Evolutionary conservation across 2,888 invertebrate species (phyloP).

Genomic region (Apamea epomidion): DNA sequence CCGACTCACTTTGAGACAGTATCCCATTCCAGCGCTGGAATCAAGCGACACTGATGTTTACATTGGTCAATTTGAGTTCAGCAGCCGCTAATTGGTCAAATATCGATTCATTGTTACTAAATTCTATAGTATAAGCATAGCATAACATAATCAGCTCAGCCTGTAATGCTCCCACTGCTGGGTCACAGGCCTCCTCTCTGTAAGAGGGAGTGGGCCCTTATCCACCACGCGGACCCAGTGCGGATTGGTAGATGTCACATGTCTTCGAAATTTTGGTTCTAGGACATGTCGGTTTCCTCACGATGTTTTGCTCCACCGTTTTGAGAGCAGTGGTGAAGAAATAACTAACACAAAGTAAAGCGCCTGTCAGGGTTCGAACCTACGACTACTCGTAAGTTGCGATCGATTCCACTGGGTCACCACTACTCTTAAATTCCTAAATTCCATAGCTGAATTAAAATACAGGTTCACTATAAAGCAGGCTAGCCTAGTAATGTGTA

Average conservation of each 20-base stretch:
- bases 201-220: no score
- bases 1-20: not conserved
- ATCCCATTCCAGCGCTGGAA: not conserved
- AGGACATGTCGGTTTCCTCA: not conserved
- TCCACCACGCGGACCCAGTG: no score
- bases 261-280: not conserved
- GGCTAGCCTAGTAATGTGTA: not conserved
- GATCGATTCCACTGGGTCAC: no score
- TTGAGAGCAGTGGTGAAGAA: not conserved
- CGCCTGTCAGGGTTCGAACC: no score
- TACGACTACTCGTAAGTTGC: no score
- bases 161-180: no score
- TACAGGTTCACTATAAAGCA: not conserved
- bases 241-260: no score
- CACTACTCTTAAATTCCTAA: not conserved
- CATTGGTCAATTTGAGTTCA: not conserved
- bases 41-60: not conserved
- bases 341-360: no score
- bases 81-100: not conserved
- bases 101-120: not conserved
- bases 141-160: no score
- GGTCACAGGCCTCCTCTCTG: no score
- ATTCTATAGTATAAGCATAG: no score
- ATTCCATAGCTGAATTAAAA: not conserved
- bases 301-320: not conserved